phyloP scores from a whole-genome alignment of 2,797 vertebrate genomes.

The Parambassis ranga region DNA sequence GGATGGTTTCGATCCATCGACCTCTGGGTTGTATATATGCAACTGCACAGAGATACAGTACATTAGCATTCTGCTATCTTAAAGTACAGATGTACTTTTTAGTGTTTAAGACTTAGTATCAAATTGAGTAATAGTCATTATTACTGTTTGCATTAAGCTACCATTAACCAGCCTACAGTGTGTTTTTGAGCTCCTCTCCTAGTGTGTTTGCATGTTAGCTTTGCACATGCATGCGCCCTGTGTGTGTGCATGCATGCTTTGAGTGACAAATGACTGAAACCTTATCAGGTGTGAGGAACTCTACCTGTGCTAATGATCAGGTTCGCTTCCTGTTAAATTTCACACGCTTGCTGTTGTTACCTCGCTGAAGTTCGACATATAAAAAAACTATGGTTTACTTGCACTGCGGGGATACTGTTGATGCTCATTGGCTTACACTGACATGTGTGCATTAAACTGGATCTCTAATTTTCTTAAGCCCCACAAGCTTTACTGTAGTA shows the following conservation, averaged over 20 bases:
- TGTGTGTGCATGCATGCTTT: background rate
- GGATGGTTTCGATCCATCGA: slow-evolving; percentile 85
- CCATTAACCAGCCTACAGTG: too few relatives aligned
- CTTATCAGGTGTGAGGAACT: slow-evolving; percentile 6
- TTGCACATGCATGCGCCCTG: background rate
- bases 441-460: slow-evolving; percentile 57
- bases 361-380: background rate
- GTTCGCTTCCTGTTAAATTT: slow-evolving; percentile 8
- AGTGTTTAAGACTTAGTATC: too few relatives aligned
- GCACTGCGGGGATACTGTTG: background rate
- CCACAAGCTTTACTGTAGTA: slow-evolving; percentile 32
- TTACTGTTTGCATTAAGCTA: too few relatives aligned
- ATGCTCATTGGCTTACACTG: slow-evolving; percentile 10
- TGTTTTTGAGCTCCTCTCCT: too few relatives aligned
- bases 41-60: too few relatives aligned
- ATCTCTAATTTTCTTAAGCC: slow-evolving; percentile 33
- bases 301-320: slow-evolving; percentile 4
- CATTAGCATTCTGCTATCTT: too few relatives aligned
- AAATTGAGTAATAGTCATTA: too few relatives aligned
- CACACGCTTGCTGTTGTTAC: background rate
- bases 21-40: slow-evolving; percentile 86
- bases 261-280: slow-evolving; percentile 10
- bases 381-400: background rate
- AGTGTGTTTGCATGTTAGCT: background rate
- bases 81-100: too few relatives aligned